Evolutionary conservation across 2,797 vertebrate genomes (phyloP).

Genomic region (Hoplostethus atlanticus): DNA sequence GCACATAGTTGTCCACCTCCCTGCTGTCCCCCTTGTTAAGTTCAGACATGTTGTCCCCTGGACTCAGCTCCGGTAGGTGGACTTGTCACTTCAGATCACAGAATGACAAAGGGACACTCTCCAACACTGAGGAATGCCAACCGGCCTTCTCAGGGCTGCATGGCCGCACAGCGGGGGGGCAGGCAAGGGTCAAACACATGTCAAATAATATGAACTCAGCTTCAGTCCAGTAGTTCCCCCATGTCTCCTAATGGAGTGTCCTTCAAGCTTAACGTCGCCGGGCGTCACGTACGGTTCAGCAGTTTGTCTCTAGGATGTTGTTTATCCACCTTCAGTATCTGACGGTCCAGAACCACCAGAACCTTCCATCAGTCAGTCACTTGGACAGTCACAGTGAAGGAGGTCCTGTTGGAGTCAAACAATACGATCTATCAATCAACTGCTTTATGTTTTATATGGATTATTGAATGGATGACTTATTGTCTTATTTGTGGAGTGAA

Average conservation of each 20-base stretch:
- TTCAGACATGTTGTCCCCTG: slow-evolving; percentile 19
- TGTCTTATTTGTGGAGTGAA: too few species aligned
- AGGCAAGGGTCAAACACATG: slow-evolving; percentile 19
- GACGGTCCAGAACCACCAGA: too few species aligned
- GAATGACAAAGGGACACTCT: slow-evolving; percentile 53
- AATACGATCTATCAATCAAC: too few species aligned
- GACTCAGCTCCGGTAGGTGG: slow-evolving; percentile 41
- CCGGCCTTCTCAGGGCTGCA: not conserved
- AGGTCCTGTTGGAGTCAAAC: too few species aligned
- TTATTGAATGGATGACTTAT: too few species aligned
- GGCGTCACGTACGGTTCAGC: too few species aligned
- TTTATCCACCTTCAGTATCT: too few species aligned
- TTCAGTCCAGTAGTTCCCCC: not conserved
- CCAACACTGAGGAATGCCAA: slow-evolving; percentile 31
- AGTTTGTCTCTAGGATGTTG: too few species aligned
- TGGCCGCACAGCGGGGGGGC: slow-evolving; percentile 38
- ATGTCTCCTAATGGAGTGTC: not conserved
- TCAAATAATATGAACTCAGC: slow-evolving; percentile 28
- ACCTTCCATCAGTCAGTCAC: too few species aligned
- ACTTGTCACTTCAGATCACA: slow-evolving; percentile 58
- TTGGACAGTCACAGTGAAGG: too few species aligned
- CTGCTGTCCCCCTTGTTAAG: slow-evolving; percentile 29
- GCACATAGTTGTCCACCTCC: slow-evolving; percentile 46
- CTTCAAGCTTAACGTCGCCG: not conserved
- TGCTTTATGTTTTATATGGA: too few species aligned